Conservation (phyloP, 1,140 invertebrate genomes). For the Zophobas morio region DNA sequence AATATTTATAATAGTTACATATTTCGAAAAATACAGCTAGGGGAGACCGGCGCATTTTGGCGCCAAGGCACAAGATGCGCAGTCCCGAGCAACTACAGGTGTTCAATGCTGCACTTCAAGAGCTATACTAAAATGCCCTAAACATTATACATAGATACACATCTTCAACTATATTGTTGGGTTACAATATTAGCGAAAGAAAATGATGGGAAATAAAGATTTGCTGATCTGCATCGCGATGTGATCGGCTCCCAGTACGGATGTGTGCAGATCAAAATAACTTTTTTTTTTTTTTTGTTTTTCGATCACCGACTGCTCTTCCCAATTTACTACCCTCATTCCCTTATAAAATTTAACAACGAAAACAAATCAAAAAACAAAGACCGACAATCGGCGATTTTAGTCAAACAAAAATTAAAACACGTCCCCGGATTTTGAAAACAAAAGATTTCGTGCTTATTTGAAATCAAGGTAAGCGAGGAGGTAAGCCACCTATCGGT, state of each 20-base stretch:
- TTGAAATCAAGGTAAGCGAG: not conserved
- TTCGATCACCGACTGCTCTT: slow-evolving; percentile 6
- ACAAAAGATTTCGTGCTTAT: not conserved
- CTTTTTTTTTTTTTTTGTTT: not conserved
- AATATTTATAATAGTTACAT: slow-evolving; percentile 50
- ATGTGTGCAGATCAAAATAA: slow-evolving; percentile 8
- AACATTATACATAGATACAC: slow-evolving; percentile 46
- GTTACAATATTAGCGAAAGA: slow-evolving; percentile 44
- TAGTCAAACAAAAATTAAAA: slow-evolving; percentile 13
- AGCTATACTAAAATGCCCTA: slow-evolving; percentile 54
- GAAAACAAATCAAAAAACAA: slow-evolving; percentile 23
- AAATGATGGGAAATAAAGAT: slow-evolving; percentile 19
- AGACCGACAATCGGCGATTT: not conserved
- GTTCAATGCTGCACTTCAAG: slow-evolving; percentile 48
- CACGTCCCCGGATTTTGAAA: not conserved
- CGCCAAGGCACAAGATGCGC: slow-evolving; percentile 11
- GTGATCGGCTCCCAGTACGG: not conserved
- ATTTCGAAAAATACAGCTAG: slow-evolving; percentile 50
- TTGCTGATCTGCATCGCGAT: slow-evolving; percentile 5
- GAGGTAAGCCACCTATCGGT: not conserved
- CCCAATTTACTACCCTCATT: slow-evolving; percentile 18
- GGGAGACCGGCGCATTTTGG: slow-evolving; percentile 23
- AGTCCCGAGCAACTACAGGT: slow-evolving; percentile 46
- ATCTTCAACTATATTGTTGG: slow-evolving; percentile 44
- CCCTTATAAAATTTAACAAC: slow-evolving; percentile 23